Evolutionary conservation across 2,113 vertebrate genomes (phyloP), one percentile per base, ranked within the genome.

Genomic region (Narcine bancroftii): DNA sequence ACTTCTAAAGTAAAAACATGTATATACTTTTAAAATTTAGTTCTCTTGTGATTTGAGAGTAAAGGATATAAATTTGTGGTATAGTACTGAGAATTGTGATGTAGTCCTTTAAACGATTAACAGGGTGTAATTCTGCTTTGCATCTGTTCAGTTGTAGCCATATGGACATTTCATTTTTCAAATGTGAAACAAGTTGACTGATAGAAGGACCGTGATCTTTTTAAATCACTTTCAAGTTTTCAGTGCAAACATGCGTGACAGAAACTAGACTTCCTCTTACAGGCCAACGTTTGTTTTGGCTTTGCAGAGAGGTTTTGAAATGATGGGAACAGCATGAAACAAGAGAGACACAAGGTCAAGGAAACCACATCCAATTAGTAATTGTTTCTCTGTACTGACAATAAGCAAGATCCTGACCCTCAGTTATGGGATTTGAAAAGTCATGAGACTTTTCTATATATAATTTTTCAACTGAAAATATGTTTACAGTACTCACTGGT

Each of bases 261-360:
- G 89, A 36, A 91, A 69, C 89, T 91, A 69, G 65, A 45, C 89
- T 91, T 91, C 89, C 89, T 42, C 63, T 47, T 29, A 47, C 39
- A 69, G 39, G 65, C 29, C 39, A 33, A 87, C n/a, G 7, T 91
- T 91, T 91, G 89, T 91, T 91, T 91, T 91, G 89, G 89, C 89
- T 91, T 91, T 91, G 89, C 9, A 10, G 15, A 10, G 45, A 47
- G 24, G 26, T 71, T 65, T 19, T 66, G 65, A 91, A 71, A 69
- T 19, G 69, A 91, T 91, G 89, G 65, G 63, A 66, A 91, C 47
- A 69, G 89, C 63, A 69, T 69, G 39, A 33, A 69, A 69, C 65
- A n/a, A 42, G 85, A 89, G 85, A n/a, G 53, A 17, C 17, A 63
- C 24, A 42, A 91, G 89, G 36, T 91, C 63, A 45, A 69, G 89